Percentiles rank a stretch among this genome's conserved stretches.
Evolutionary conservation across 2,797 vertebrate species (phyloP).

Genomic region (Halcyon badia): DNA sequence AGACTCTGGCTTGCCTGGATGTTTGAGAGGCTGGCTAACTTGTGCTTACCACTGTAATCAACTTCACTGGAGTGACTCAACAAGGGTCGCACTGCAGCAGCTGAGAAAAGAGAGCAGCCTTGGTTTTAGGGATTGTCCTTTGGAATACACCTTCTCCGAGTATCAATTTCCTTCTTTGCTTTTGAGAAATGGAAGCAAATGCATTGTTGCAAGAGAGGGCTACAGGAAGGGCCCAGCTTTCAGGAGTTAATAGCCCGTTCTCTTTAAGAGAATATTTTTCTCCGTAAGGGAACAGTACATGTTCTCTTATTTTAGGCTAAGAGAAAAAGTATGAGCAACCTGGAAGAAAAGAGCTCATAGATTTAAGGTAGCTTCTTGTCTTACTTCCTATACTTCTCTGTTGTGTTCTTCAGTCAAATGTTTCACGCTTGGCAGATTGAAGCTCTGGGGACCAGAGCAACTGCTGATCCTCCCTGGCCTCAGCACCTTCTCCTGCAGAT

Average conservation of each 20-base stretch:
- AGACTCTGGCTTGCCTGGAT: not conserved
- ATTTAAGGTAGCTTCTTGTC: conserved; percentile 11
- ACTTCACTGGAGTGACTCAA: not conserved
- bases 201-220: not conserved
- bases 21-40: not conserved
- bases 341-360: not conserved
- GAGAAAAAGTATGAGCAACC: not conserved
- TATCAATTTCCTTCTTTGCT: not conserved
- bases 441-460: not conserved
- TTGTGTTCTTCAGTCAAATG: not conserved
- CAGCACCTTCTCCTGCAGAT: not conserved
- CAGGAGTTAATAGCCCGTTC: not conserved
- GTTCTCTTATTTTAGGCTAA: not conserved
- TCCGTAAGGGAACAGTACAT: not conserved
- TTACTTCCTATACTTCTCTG: not conserved
- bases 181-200: not conserved
- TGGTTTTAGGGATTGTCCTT: not conserved
- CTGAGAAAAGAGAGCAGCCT: not conserved
- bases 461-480: not conserved
- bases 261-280: not conserved
- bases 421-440: not conserved
- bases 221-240: not conserved
- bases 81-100: not conserved
- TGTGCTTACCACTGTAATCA: not conserved
- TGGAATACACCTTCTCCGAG: not conserved